Evolutionary conservation across 1,140 invertebrate species (phyloP), one percentile per base, ranked within the genome.

Genomic region (Pollicipes pollicipes): DNA sequence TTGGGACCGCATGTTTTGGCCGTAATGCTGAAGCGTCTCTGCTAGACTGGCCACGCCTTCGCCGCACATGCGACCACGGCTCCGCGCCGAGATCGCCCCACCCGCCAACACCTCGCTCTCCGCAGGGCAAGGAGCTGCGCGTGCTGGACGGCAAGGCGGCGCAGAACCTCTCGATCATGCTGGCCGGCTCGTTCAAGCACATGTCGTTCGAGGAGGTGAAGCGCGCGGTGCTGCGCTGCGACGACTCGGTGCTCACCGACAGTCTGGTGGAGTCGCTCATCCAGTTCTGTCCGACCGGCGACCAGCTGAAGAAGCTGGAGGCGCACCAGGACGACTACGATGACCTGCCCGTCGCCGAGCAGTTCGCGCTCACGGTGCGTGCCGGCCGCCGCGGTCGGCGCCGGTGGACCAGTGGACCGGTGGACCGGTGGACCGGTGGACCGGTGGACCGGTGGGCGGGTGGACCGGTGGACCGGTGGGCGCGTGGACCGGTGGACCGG

Each of bases 101-200:
- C n/a, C n/a, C n/a, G n/a, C n/a, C n/a, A n/a, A n/a, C n/a, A n/a
- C n/a, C n/a, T n/a, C n/a, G n/a, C n/a, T n/a, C 16, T 4, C 32
- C 32, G 63, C 63, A 96, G 80, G 87, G 88, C 3, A 93, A 95
- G 80, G 89, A 95, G 78, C 81, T 97, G 0, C 69, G 76, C 66
- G 93, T 97, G 4, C 80, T 98, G 6, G 95, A 98, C 80, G 83
- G 85, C 8, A 98, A 97, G 82, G 84, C 91, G 0, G 95, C 93
- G 0, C 95, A 98, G 82, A 98, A 96, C 82, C 85, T 98, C n/a
- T 88, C 88, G 24, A 98, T 98, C 76, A 81, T 97, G 10, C 80
- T 97, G 0, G 88, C 88, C 31, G 90, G 94, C 4, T 90, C 90
- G 0, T 82, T 97, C 27, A 97, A 97, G 79, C 90, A 94, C 75